phyloP scores from a whole-genome alignment of 2,797 vertebrate genomes.

The Ambastaia sidthimunki region DNA sequence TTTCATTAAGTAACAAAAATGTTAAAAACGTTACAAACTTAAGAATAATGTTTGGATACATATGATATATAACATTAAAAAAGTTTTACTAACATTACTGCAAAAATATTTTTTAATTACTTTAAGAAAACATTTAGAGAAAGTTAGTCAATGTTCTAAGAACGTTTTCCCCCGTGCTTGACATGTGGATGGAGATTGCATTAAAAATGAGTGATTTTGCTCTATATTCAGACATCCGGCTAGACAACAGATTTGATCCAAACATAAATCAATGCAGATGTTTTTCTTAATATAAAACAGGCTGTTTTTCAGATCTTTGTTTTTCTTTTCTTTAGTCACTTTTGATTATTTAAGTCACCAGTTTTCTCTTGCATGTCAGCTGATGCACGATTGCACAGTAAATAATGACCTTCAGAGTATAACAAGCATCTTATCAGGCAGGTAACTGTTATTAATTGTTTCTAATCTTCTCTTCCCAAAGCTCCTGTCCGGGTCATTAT shows the following conservation, averaged over 20 bases:
- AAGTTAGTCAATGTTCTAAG: too few relatives aligned
- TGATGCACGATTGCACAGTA: not conserved
- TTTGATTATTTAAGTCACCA: not conserved
- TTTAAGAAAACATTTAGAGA: too few relatives aligned
- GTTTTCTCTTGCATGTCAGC: not conserved
- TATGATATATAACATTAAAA: too few relatives aligned
- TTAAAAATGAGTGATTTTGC: not conserved
- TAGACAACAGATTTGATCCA: not conserved
- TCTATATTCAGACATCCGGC: conserved; percentile 1
- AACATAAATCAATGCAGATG: not conserved
- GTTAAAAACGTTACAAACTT: too few relatives aligned
- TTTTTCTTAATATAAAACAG: conserved; percentile 1
- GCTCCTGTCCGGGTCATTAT: conserved; percentile 94
- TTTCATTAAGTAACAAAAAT: too few relatives aligned
- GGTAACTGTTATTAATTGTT: not conserved
- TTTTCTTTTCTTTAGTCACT: not conserved
- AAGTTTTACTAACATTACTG: too few relatives aligned
- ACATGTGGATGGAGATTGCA: not conserved
- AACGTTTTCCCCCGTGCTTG: too few relatives aligned
- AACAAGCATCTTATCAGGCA: not conserved
- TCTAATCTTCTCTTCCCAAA: conserved; percentile 60
- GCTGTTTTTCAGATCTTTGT: conserved; percentile 10
- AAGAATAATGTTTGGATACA: too few relatives aligned
- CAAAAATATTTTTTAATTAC: too few relatives aligned
- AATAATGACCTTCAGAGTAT: not conserved